Evolutionary conservation across 2,797 vertebrate species (phyloP).

Genomic region (Neostethus bicornis): DNA sequence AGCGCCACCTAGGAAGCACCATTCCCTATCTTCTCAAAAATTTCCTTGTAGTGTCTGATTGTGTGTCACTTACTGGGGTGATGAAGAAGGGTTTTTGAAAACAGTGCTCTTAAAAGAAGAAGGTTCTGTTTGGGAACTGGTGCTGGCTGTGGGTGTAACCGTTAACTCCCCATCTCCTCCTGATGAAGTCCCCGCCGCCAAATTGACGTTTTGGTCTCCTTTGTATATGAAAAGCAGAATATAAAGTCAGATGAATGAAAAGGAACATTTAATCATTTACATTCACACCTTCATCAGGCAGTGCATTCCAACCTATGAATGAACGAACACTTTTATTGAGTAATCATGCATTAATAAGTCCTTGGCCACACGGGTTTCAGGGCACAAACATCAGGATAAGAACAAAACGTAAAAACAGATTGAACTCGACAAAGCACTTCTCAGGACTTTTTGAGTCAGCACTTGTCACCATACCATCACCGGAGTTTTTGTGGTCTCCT

Average conservation of each 20-base stretch:
- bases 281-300: constrained; percentile 60
- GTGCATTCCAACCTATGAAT: constrained; percentile 70
- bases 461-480: constrained; percentile 51
- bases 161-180: constrained; percentile 92
- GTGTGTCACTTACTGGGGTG: constrained; percentile 90
- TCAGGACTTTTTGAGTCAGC: no score
- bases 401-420: no score
- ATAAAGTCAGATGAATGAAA: constrained; percentile 30
- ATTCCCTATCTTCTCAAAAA: constrained; percentile 17
- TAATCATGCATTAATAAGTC: no score
- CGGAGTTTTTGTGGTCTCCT: constrained; percentile 42
- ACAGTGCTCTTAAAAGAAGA: constrained; percentile 94
- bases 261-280: constrained; percentile 3
- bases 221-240: constrained; percentile 45
- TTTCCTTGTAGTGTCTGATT: constrained; percentile 12
- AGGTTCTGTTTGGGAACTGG: constrained; percentile 92
- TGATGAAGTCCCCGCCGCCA: constrained; percentile 88
- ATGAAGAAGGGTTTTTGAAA: constrained; percentile 97
- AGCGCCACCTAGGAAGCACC: background rate
- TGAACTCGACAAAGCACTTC: no score
- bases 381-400: no score
- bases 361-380: no score
- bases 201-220: constrained; percentile 89
- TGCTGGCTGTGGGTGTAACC: constrained; percentile 90
- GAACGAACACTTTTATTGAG: no score